A percentile compares a stretch with the other conserved stretches of the same genome.
phyloP scores from a whole-genome alignment of 2,888 invertebrate species.

The Siphonodentalium dalli region DNA sequence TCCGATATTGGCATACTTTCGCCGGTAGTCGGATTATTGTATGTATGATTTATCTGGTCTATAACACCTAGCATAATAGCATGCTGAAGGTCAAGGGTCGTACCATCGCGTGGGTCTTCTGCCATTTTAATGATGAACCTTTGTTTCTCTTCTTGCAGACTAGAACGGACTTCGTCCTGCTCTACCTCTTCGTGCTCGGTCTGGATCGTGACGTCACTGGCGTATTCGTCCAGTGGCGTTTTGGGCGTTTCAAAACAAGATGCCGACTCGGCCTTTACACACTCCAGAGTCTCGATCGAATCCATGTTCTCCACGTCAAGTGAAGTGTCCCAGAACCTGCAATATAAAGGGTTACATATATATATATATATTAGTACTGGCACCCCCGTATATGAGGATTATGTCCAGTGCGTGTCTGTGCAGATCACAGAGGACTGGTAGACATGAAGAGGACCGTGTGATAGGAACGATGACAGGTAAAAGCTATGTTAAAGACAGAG shows the following conservation, averaged over 20 bases:
- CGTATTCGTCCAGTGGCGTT: conserved; percentile 27
- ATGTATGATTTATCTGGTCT: conserved; percentile 38
- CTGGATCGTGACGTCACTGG: conserved; percentile 26
- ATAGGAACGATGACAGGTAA: too few species aligned
- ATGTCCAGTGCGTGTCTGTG: too few species aligned
- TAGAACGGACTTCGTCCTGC: conserved; percentile 50
- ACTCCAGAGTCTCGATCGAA: conserved; percentile 20
- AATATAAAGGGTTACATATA: conserved; percentile 5
- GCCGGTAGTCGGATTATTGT: conserved; percentile 46
- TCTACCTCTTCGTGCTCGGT: conserved; percentile 34
- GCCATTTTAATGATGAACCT: conserved; percentile 52
- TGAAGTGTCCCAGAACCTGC: conserved; percentile 54
- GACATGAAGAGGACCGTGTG: too few species aligned
- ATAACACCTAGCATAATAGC: conserved; percentile 54
- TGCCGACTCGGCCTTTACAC: conserved; percentile 29
- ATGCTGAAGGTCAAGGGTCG: conserved; percentile 46
- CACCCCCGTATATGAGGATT: too few species aligned
- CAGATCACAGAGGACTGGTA: too few species aligned
- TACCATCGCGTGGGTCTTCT: conserved; percentile 38
- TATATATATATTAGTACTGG: not conserved
- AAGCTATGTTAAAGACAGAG: too few species aligned
- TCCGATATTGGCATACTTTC: conserved; percentile 45
- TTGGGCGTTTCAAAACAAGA: conserved; percentile 45
- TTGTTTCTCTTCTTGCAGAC: conserved; percentile 56
- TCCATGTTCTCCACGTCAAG: conserved; percentile 34